Conservation (phyloP, 35 echinoderm and acorn worm species). For the Nesometra sesokonis region DNA sequence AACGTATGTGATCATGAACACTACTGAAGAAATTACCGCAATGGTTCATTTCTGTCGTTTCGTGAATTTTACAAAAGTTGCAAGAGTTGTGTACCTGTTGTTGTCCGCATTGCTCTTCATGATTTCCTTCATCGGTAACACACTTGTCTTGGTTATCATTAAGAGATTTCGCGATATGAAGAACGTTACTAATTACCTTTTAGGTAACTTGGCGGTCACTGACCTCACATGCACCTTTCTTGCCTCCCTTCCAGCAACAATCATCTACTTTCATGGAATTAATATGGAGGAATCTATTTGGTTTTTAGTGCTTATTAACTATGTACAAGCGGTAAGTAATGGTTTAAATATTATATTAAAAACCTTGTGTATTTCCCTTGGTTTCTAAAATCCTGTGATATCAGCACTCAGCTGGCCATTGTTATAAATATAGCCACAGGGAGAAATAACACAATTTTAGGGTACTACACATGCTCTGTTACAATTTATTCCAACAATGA, state of each 20-base stretch:
- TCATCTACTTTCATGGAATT: not conserved
- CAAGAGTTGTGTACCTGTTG: not conserved
- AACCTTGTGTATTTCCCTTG: too few relatives aligned
- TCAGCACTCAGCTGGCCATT: too few relatives aligned
- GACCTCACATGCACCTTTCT: not conserved
- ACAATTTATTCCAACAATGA: too few relatives aligned
- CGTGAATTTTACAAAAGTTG: not conserved
- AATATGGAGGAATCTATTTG: not conserved
- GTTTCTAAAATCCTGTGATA: too few relatives aligned
- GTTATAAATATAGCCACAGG: too few relatives aligned
- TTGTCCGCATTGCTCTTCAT: not conserved
- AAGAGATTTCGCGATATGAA: not conserved
- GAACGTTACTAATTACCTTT: not conserved
- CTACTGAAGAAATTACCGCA: not conserved
- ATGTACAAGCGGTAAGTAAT: not conserved
- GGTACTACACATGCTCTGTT: too few relatives aligned
- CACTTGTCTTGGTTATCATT: not conserved
- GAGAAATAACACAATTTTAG: too few relatives aligned
- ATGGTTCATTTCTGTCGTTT: not conserved
- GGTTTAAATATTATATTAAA: too few relatives aligned
- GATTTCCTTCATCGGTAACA: not conserved
- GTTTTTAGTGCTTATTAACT: not conserved
- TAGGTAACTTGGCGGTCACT: not conserved
- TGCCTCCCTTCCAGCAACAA: not conserved
- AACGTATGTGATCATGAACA: not conserved